These are phyloP conservation scores for Diarsia dahlii DNA, from an alignment of 2,888 invertebrate species.

Conservation along the genomic window DNA sequence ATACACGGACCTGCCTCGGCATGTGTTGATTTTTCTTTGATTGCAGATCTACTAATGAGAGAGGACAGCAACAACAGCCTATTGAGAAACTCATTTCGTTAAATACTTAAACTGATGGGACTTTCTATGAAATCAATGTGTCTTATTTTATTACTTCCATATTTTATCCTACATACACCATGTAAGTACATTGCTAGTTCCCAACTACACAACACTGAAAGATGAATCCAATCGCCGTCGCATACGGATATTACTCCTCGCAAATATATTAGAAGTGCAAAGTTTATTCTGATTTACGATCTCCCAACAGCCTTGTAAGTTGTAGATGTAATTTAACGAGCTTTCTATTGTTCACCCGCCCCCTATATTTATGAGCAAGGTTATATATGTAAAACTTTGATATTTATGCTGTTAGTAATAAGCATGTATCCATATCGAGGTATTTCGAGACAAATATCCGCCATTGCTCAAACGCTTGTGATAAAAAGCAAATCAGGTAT, in stretches of 20 bases:
- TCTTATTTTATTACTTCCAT: not conserved
- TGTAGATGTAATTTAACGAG: slow-evolving; percentile 57
- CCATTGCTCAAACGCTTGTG: slow-evolving; percentile 68
- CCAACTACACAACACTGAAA: slow-evolving; percentile 13
- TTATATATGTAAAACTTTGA: slow-evolving; percentile 55
- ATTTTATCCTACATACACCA: not conserved
- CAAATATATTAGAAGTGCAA: slow-evolving; percentile 58
- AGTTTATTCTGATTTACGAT: slow-evolving; percentile 61
- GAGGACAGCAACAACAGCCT: not conserved
- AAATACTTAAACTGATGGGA: not conserved
- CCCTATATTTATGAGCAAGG: slow-evolving; percentile 47
- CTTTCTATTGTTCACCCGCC: slow-evolving; percentile 63
- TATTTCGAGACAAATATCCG: slow-evolving; percentile 66
- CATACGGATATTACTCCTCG: slow-evolving; percentile 47
- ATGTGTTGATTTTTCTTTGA: too few relatives aligned
- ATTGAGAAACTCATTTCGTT: not conserved
- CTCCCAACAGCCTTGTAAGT: slow-evolving; percentile 42
- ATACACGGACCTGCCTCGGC: too few relatives aligned
- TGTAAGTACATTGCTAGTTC: not conserved
- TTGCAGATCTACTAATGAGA: too few relatives aligned
- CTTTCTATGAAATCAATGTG: not conserved
- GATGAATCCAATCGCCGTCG: slow-evolving; percentile 52
- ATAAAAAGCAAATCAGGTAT: slow-evolving; percentile 67
- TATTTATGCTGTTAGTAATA: slow-evolving; percentile 63
- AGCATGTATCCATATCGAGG: slow-evolving; percentile 61